phyloP scores from a whole-genome alignment of 2,797 vertebrate genomes.

The Notamacropus eugenii region DNA sequence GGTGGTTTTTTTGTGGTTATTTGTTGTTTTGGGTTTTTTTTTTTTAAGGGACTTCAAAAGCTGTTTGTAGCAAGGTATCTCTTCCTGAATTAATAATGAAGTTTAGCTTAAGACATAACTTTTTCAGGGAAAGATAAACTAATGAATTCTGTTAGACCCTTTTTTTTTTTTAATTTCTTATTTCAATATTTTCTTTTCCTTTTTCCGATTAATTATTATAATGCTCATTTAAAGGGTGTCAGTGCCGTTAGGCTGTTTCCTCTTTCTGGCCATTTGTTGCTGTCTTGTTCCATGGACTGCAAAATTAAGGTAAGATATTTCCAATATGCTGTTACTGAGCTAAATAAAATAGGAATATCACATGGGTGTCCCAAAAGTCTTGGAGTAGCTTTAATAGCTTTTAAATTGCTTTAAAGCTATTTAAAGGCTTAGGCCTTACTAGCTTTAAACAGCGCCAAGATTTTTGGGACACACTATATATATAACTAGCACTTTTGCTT shows the following conservation, averaged over 20 bases:
- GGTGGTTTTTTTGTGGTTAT: neutral
- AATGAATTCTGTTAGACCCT: neutral
- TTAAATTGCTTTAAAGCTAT: neutral
- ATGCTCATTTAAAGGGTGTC: slow-evolving; percentile 90
- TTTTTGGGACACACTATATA: neutral
- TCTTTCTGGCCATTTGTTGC: slow-evolving; percentile 93
- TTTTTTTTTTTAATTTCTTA: slow-evolving; percentile 26
- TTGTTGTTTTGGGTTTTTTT: neutral
- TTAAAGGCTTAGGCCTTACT: neutral
- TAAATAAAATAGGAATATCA: neutral
- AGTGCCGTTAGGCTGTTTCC: slow-evolving; percentile 97
- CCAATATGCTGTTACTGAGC: neutral
- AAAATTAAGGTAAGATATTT: slow-evolving; percentile 94
- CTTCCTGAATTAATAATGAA: slow-evolving; percentile 49
- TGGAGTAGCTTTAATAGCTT: neutral
- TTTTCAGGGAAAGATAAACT: slow-evolving; percentile 43
- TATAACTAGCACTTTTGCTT: slow-evolving; percentile 19
- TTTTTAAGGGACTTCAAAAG: slow-evolving; percentile 46
- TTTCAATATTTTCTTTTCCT: slow-evolving; percentile 13
- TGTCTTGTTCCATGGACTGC: slow-evolving; percentile 98
- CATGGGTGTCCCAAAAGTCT: neutral
- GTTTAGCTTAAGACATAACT: slow-evolving; percentile 33
- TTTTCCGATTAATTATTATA: slow-evolving; percentile 47
- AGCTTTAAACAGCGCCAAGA: neutral
- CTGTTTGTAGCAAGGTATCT: slow-evolving; percentile 39